A percentile compares a stretch with the other conserved stretches of the same genome.
These are phyloP conservation scores for Acanthurus leucopareius DNA, from an alignment of 2,797 vertebrate species.

Conservation along the genomic window DNA sequence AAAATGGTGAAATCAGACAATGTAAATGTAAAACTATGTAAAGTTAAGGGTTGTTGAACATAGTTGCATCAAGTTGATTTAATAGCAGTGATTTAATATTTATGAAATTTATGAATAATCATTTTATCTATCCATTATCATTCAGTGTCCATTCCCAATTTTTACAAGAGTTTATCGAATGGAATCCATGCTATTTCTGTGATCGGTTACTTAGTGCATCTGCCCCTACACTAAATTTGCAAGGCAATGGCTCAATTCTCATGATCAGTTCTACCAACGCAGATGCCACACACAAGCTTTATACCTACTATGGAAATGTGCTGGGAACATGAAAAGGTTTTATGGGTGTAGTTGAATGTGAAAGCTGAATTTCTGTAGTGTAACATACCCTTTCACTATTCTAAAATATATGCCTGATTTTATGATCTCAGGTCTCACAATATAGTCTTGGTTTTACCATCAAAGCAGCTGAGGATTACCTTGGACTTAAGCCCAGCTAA, in stretches of 20 bases:
- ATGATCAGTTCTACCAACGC: slow-evolving; percentile 1
- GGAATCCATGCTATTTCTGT: slow-evolving; percentile 34
- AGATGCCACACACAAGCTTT: slow-evolving; percentile 3
- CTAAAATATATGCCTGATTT: slow-evolving; percentile 27
- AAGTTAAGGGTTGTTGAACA: neutral
- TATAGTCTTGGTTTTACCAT: slow-evolving; percentile 31
- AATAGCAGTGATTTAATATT: neutral
- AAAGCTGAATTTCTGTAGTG: slow-evolving; percentile 19
- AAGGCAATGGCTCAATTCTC: slow-evolving; percentile 3
- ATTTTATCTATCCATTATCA: slow-evolving; percentile 2
- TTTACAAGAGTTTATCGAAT: slow-evolving; percentile 8
- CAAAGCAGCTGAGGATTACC: slow-evolving; percentile 8
- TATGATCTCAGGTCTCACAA: slow-evolving; percentile 1
- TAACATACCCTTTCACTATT: neutral
- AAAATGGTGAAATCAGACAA: too few species aligned
- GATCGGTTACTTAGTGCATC: slow-evolving; percentile 54
- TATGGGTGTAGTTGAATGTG: slow-evolving; percentile 14
- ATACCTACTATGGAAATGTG: slow-evolving; percentile 30
- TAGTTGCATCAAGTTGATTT: neutral
- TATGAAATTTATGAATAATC: slow-evolving; percentile 13
- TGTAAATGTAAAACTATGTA: too few species aligned
- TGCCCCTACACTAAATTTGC: slow-evolving; percentile 29
- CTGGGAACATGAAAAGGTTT: slow-evolving; percentile 21
- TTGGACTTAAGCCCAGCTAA: neutral
- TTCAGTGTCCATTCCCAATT: slow-evolving; percentile 14